Percentiles rank a stretch among this genome's conserved stretches.
These are phyloP conservation scores for Hypomecis punctinalis DNA, from an alignment of 2,888 invertebrate species.

Conservation along the genomic window DNA sequence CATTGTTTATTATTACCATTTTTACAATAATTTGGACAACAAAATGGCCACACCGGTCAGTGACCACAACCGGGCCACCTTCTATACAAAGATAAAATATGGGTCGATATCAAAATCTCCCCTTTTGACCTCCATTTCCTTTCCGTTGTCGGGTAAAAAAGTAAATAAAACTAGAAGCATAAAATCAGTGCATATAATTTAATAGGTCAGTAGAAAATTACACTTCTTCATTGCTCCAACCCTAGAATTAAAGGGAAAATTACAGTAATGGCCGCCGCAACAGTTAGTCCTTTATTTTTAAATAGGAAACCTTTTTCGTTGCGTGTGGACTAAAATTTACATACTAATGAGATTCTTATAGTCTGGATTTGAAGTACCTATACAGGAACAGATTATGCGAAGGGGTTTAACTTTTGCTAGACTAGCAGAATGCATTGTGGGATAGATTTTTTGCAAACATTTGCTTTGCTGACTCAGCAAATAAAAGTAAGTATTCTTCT, in stretches of 20 bases:
- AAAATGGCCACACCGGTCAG: too few relatives aligned
- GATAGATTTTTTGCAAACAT: constrained; percentile 13
- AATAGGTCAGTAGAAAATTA: constrained; percentile 25
- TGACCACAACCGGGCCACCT: too few relatives aligned
- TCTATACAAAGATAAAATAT: too few relatives aligned
- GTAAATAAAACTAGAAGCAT: neutral
- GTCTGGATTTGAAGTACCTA: constrained; percentile 12
- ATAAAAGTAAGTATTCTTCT: too few relatives aligned
- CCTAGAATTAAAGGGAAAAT: constrained; percentile 24
- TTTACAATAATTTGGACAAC: too few relatives aligned
- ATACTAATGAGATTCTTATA: constrained; percentile 47
- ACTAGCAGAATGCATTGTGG: constrained; percentile 18
- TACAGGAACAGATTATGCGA: constrained; percentile 14
- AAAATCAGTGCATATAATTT: constrained; percentile 4
- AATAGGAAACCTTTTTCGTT: constrained; percentile 43
- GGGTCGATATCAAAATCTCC: too few relatives aligned
- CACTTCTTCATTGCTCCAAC: constrained; percentile 13
- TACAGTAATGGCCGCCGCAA: constrained; percentile 23
- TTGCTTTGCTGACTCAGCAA: constrained; percentile 3
- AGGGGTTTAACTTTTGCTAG: constrained; percentile 15
- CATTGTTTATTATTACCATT: too few relatives aligned
- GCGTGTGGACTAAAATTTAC: constrained; percentile 54
- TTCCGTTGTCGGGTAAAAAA: neutral
- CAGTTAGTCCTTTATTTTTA: constrained; percentile 30
- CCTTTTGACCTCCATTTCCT: too few relatives aligned